Percentiles rank a stretch among this genome's conserved stretches.
Conservation (phyloP, 2,113 vertebrate species). For the Mustela lutreola region DNA sequence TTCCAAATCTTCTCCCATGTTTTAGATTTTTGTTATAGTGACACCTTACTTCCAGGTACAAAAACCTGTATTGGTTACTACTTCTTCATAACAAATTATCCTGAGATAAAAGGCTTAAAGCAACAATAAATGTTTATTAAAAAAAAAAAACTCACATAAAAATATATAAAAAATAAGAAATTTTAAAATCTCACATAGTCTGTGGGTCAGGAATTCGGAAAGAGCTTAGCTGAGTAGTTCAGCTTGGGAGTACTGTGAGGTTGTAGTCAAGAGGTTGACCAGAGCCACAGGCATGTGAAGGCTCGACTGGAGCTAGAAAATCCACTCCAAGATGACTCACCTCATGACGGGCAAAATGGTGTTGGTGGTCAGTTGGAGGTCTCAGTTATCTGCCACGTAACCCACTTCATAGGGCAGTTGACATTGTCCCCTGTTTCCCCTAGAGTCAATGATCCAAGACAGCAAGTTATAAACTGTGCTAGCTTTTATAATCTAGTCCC, state of each 20-base stretch:
- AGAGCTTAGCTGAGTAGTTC: background rate
- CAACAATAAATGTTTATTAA: background rate
- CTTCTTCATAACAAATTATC: background rate
- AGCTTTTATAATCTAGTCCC: background rate
- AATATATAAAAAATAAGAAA: background rate
- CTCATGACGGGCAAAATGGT: background rate
- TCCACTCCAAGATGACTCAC: background rate
- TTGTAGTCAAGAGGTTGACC: background rate
- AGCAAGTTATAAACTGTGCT: background rate
- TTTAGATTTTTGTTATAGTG: background rate
- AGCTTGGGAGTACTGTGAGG: background rate
- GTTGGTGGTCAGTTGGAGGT: background rate
- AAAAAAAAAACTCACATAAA: background rate
- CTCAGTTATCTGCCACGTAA: background rate
- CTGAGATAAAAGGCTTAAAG: background rate
- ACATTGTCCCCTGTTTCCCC: background rate
- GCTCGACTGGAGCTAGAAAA: background rate
- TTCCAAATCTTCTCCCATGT: background rate
- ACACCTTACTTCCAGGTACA: background rate
- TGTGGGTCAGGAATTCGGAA: background rate
- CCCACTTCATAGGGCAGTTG: background rate
- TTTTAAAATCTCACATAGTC: background rate
- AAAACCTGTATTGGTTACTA: background rate
- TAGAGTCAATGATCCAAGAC: background rate
- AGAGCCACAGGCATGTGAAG: background rate